phyloP scores from a whole-genome alignment of 2,888 invertebrate species.

The Phytoseiulus persimilis region DNA sequence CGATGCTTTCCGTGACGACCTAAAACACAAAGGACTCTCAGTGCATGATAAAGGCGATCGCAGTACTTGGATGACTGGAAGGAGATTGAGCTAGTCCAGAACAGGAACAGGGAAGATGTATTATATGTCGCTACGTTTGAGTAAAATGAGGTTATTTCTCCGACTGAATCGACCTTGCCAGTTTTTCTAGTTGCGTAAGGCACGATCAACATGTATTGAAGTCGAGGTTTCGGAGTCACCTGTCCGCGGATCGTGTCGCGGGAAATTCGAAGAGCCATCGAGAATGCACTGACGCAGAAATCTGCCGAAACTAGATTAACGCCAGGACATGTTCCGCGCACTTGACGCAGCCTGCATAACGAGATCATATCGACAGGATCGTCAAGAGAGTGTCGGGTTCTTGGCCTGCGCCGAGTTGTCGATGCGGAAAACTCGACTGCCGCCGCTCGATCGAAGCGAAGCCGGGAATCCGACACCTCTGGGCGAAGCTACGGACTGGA shows the following conservation, averaged over 20 bases:
- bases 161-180: too few species aligned
- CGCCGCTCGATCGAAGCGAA: not conserved
- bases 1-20: constrained; percentile 46
- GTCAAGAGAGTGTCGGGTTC: not conserved
- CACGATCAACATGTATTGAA: not conserved
- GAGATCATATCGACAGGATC: not conserved
- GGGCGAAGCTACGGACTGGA: not conserved
- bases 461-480: not conserved
- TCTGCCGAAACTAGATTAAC: not conserved
- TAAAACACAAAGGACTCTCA: constrained; percentile 46
- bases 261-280: not conserved
- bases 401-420: not conserved
- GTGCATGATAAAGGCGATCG: constrained; percentile 43
- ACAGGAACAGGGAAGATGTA: too few species aligned
- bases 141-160: too few species aligned
- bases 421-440: not conserved
- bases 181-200: not conserved
- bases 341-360: not conserved
- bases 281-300: not conserved
- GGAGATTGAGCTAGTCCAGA: too few species aligned
- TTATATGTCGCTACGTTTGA: too few species aligned
- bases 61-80: too few species aligned
- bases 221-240: not conserved
- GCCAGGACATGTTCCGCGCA: not conserved
- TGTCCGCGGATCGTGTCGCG: not conserved